Evolutionary conservation across 2,797 vertebrate genomes (phyloP), one percentile per base, ranked within the genome.

Genomic region (Sphenodon punctatus): DNA sequence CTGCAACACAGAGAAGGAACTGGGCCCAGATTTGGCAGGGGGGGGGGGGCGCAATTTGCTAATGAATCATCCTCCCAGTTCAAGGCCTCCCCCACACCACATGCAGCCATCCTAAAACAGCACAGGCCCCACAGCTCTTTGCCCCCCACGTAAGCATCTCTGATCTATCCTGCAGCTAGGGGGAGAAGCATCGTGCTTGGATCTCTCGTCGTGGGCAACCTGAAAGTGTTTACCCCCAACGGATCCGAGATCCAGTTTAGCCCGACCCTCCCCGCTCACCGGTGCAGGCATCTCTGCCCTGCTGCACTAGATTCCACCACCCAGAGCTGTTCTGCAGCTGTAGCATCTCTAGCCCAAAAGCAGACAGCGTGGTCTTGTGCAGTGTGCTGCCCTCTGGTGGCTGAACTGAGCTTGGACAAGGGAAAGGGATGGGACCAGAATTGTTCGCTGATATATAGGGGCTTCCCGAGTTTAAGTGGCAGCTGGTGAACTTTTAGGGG

Each of bases 371-470:
- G 3, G 80, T 84, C 90, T 80, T 23, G 15, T 63, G 91, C 95
- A 55, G 84, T 88, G 89, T 92, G 91, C 94, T 95, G 95, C 94
- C 95, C 95, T 96, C 96, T 95, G 89, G 95, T 91, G 96, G 94
- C 71, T 79, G 69, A 88, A 82, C 32, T 59, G 1, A 91, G 48
- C 49, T 3, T 1, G 1, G 7, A 39, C 22, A 23, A n/a, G n/a
- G 10, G 10, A 39, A 23, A 41, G 1, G 0, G 16, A 61, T 2
- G n/a, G 27, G 36, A 27, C 27, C 3, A 13, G 51, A 6, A 1
- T 55, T 30, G 14, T 53, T 58, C 23, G 32, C 10, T 36, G 32
- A n/a, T n/a, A n/a, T n/a, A n/a, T n/a, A 6, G 16, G 34, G 14
- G 3, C 5, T n/a, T 66, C 30, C 41, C 38, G 13, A 25, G 30